phyloP scores from a whole-genome alignment of 35 echinoderm and acorn worm species.

The Amphiura filiformis region DNA sequence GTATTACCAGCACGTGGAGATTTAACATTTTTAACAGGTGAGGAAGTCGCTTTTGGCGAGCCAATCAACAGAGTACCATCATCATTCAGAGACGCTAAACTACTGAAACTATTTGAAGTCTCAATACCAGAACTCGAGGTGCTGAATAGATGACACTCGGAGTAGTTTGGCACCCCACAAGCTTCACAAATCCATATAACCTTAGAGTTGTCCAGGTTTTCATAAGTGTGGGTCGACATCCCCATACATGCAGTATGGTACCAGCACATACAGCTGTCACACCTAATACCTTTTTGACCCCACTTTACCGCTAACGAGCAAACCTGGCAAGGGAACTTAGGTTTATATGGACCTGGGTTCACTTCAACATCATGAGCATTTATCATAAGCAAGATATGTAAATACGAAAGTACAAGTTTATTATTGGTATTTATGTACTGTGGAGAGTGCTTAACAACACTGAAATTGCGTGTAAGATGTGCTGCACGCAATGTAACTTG shows the following conservation, averaged over 20 bases:
- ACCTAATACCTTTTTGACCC: slow-evolving; percentile 15
- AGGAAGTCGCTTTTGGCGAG: background rate
- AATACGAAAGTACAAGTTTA: background rate
- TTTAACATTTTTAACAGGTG: background rate
- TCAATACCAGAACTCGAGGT: background rate
- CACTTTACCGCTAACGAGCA: slow-evolving; percentile 38
- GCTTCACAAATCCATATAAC: slow-evolving; percentile 39
- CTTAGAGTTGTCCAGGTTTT: background rate
- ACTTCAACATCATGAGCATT: slow-evolving; percentile 36
- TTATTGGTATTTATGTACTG: background rate
- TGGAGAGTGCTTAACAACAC: background rate
- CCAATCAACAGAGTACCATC: background rate
- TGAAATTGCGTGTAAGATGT: background rate
- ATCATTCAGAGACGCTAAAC: background rate
- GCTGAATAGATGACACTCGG: slow-evolving; percentile 20
- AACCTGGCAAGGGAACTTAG: slow-evolving; percentile 53
- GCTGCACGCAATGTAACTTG: background rate
- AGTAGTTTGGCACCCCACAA: slow-evolving; percentile 42
- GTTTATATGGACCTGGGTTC: slow-evolving; percentile 37
- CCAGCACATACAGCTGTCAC: slow-evolving; percentile 45
- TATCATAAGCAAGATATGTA: slow-evolving; percentile 15
- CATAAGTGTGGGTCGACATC: slow-evolving; percentile 42
- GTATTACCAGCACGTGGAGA: background rate
- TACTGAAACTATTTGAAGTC: background rate
- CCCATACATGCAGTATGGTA: slow-evolving; percentile 43